Evolutionary conservation across 2,888 invertebrate genomes (phyloP).

Genomic region (Unio delphinus): DNA sequence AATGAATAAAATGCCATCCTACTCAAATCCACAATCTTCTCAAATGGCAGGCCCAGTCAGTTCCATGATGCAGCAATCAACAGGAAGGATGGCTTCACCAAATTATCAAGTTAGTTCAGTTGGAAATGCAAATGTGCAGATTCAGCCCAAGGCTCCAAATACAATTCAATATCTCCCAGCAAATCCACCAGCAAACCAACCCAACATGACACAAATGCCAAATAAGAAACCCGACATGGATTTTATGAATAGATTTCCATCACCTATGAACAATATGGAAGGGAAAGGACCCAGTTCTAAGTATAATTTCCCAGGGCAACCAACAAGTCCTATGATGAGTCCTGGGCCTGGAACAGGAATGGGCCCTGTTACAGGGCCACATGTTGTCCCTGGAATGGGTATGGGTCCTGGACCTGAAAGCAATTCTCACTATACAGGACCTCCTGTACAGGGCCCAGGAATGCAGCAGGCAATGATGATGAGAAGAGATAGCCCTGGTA

Average conservation of each 20-base stretch:
- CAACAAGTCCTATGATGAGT: conserved; percentile 33
- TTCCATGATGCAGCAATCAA: conserved; percentile 15
- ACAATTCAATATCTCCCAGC: conserved; percentile 98
- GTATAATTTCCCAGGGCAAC: conserved; percentile 77
- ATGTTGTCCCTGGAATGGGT: conserved; percentile 31
- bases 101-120: conserved; percentile 66
- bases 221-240: conserved; percentile 54
- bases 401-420: conserved; percentile 34
- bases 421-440: no score
- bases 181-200: conserved; percentile 81
- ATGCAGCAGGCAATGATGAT: conserved; percentile 42
- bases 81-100: conserved; percentile 47
- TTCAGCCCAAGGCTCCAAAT: conserved; percentile 96
- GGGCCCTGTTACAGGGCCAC: conserved; percentile 20
- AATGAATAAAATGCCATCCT: conserved; percentile 27
- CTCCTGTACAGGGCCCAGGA: conserved; percentile 22
- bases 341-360: conserved; percentile 46
- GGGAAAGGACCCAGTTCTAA: conserved; percentile 81
- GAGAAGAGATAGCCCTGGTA: conserved; percentile 24
- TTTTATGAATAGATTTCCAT: conserved; percentile 88
- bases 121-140: conserved; percentile 86
- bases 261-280: conserved; percentile 83
- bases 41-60: conserved; percentile 11
- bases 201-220: conserved; percentile 31
- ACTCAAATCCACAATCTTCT: conserved; percentile 15